Evolutionary conservation across 2,888 invertebrate genomes (phyloP).

Genomic region (Aphidoletes aphidimyza): DNA sequence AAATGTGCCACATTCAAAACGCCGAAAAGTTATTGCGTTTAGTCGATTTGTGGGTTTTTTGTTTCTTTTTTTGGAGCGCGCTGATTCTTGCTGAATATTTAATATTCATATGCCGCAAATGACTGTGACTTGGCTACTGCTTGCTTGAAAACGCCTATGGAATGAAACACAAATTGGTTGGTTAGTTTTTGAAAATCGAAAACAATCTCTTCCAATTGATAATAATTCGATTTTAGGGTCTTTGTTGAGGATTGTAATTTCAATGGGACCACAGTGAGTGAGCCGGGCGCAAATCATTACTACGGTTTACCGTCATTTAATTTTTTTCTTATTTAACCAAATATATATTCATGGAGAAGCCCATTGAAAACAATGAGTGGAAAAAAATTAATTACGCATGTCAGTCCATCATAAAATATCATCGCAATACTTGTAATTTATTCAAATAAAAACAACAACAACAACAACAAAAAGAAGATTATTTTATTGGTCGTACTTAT

Average conservation of each 20-base stretch:
- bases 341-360: neutral
- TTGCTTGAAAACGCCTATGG: too few relatives aligned
- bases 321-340: neutral
- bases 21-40: neutral
- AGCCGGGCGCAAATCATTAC: too few relatives aligned
- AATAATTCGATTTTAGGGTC: too few relatives aligned
- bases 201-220: too few relatives aligned
- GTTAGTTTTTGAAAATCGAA: too few relatives aligned
- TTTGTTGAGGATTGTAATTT: too few relatives aligned
- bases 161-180: too few relatives aligned
- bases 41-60: neutral
- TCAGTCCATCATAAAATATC: slow-evolving; percentile 21
- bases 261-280: too few relatives aligned
- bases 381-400: slow-evolving; percentile 41
- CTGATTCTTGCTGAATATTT: neutral
- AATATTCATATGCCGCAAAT: too few relatives aligned
- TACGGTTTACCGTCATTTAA: neutral
- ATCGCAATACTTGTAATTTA: slow-evolving; percentile 23
- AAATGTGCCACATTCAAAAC: slow-evolving; percentile 12
- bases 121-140: too few relatives aligned
- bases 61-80: neutral
- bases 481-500: neutral
- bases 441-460: neutral
- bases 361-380: slow-evolving; percentile 5
- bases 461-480: too few relatives aligned